Evolutionary conservation across 2,113 vertebrate genomes (phyloP).

Genomic region (Sapayoa aenigma): DNA sequence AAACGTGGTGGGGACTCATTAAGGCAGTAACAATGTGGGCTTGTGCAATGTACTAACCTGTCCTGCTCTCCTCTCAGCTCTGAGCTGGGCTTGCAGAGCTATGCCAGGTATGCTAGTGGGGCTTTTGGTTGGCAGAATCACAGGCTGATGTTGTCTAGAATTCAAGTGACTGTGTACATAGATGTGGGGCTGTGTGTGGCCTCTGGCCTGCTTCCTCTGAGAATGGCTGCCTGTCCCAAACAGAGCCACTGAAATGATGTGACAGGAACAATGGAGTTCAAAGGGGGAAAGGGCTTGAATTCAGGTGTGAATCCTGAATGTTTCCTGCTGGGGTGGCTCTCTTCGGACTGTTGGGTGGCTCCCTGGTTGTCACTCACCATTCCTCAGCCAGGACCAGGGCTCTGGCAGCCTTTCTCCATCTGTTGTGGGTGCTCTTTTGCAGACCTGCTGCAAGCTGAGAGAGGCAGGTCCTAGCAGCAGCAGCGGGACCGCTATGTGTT

Average conservation of each 20-base stretch:
- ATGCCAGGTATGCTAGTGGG: neutral
- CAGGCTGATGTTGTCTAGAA: neutral
- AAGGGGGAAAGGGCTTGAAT: neutral
- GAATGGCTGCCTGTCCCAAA: neutral
- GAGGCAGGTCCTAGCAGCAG: neutral
- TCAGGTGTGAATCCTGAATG: neutral
- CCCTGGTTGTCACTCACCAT: neutral
- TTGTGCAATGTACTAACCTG: neutral
- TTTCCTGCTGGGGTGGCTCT: neutral
- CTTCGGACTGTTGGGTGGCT: neutral
- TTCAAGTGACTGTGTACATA: neutral
- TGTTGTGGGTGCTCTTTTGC: neutral
- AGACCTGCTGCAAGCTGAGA: neutral
- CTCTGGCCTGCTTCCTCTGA: neutral
- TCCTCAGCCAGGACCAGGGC: neutral
- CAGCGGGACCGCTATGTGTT: neutral
- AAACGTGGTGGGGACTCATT: neutral
- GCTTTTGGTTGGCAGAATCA: neutral
- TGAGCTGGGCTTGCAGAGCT: neutral
- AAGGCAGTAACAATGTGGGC: neutral
- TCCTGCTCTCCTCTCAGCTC: neutral
- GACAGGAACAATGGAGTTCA: neutral
- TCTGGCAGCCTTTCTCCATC: neutral
- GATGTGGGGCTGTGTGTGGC: neutral
- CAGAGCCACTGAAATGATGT: neutral